phyloP scores from a whole-genome alignment of 1,140 invertebrate species.

The Asbolus verrucosus region DNA sequence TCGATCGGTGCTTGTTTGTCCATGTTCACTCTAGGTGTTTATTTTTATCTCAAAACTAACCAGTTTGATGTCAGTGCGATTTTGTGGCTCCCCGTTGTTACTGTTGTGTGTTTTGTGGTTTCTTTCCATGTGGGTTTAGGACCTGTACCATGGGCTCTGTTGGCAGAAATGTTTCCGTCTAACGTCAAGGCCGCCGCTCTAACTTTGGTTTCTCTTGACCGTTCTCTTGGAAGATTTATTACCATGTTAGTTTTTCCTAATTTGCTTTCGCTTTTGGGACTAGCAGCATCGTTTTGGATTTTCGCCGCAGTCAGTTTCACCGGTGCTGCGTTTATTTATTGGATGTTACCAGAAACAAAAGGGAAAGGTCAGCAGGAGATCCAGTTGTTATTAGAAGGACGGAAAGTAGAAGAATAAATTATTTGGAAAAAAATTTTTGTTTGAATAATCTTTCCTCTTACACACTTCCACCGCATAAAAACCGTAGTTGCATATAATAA shows the following conservation, averaged over 20 bases:
- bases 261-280: slow-evolving; percentile 71
- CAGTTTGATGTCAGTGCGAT: slow-evolving; percentile 41
- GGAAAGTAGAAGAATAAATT: too few relatives aligned
- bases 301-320: slow-evolving; percentile 69
- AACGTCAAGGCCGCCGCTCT: slow-evolving; percentile 65
- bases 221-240: too few relatives aligned
- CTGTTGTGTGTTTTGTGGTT: slow-evolving; percentile 79
- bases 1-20: slow-evolving; percentile 73
- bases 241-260: slow-evolving; percentile 76
- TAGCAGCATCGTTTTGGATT: slow-evolving; percentile 79
- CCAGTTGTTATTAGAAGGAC: too few relatives aligned
- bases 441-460: too few relatives aligned
- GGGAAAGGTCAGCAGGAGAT: slow-evolving; percentile 80
- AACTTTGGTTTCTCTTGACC: too few relatives aligned
- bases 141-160: slow-evolving; percentile 82
- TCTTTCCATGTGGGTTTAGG: slow-evolving; percentile 83
- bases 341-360: slow-evolving; percentile 79
- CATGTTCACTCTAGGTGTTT: slow-evolving; percentile 75
- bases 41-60: slow-evolving; percentile 69
- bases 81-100: slow-evolving; percentile 72
- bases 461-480: too few relatives aligned
- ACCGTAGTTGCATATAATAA: too few relatives aligned
- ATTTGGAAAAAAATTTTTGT: too few relatives aligned
- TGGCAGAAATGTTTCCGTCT: slow-evolving; percentile 78
- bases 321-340: slow-evolving; percentile 71